Conservation (phyloP, 2,797 vertebrate species). For the Pelobates cultripes region DNA sequence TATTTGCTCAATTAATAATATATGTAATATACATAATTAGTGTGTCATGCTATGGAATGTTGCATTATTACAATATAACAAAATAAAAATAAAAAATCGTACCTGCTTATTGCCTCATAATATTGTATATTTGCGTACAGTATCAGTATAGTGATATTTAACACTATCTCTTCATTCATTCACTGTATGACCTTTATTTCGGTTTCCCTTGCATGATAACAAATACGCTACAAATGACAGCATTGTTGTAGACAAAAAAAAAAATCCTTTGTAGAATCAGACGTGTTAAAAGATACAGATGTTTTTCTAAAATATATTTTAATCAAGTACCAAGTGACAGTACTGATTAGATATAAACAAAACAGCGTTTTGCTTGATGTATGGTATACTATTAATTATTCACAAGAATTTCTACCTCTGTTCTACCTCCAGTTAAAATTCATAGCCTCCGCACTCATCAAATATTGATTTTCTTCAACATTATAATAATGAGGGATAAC, state of each 20-base stretch:
- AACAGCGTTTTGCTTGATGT: constrained; percentile 65
- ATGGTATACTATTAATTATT: constrained; percentile 80
- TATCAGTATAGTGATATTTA: background rate
- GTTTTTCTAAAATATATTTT: constrained; percentile 19
- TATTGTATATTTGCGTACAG: too few relatives aligned
- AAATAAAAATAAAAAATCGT: too few relatives aligned
- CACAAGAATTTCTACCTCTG: constrained; percentile 69
- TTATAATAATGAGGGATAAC: constrained; percentile 83
- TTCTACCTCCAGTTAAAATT: constrained; percentile 81
- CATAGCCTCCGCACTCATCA: constrained; percentile 81
- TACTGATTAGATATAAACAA: constrained; percentile 45
- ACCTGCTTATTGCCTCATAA: too few relatives aligned
- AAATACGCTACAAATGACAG: background rate
- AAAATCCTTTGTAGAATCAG: background rate
- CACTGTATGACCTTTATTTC: background rate
- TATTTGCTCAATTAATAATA: too few relatives aligned
- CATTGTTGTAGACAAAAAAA: background rate
- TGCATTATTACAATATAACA: too few relatives aligned
- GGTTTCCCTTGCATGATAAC: background rate
- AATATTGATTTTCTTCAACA: constrained; percentile 87
- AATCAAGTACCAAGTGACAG: constrained; percentile 31
- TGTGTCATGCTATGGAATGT: too few relatives aligned
- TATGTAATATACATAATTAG: too few relatives aligned
- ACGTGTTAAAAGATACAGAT: constrained; percentile 3
- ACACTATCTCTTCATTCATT: background rate